Conservation (phyloP, 2,797 vertebrate genomes). For the Parambassis ranga region DNA sequence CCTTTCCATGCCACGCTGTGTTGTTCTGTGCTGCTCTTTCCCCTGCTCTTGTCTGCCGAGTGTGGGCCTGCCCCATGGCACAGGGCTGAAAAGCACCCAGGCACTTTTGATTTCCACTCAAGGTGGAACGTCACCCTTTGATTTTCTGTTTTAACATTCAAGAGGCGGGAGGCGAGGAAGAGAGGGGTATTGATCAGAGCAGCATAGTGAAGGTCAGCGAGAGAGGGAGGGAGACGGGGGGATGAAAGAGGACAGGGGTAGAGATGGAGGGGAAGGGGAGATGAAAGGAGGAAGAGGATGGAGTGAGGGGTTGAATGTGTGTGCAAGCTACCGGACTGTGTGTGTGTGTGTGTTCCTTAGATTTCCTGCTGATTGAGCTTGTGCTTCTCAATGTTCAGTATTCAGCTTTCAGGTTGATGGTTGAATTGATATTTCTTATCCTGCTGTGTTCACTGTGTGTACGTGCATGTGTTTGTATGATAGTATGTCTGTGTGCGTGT, state of each 20-base stretch:
- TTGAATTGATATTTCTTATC: slow-evolving; percentile 74
- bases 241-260: slow-evolving; percentile 64
- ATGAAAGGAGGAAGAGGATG: slow-evolving; percentile 69
- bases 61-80: slow-evolving; percentile 76
- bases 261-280: slow-evolving; percentile 61
- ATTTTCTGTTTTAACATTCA: slow-evolving; percentile 90
- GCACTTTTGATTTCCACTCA: slow-evolving; percentile 97
- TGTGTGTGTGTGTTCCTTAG: slow-evolving; percentile 42
- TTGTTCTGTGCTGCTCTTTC: slow-evolving; percentile 61
- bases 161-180: slow-evolving; percentile 86
- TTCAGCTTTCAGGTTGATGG: slow-evolving; percentile 72
- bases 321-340: slow-evolving; percentile 51
- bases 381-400: slow-evolving; percentile 73
- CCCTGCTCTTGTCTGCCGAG: slow-evolving; percentile 51
- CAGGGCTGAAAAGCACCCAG: slow-evolving; percentile 80
- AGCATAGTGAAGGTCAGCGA: slow-evolving; percentile 89
- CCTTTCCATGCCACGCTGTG: slow-evolving; percentile 13
- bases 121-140: slow-evolving; percentile 94
- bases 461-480: slow-evolving; percentile 17
- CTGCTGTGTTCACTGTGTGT: slow-evolving; percentile 57
- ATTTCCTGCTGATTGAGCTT: slow-evolving; percentile 72
- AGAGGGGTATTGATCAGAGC: slow-evolving; percentile 88
- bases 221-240: slow-evolving; percentile 55
- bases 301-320: slow-evolving; percentile 67
- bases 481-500: slow-evolving; percentile 7